A percentile compares a stretch with the other conserved stretches of the same genome.
phyloP scores from a whole-genome alignment of 2,888 invertebrate species.

The Hemaris fuciformis region DNA sequence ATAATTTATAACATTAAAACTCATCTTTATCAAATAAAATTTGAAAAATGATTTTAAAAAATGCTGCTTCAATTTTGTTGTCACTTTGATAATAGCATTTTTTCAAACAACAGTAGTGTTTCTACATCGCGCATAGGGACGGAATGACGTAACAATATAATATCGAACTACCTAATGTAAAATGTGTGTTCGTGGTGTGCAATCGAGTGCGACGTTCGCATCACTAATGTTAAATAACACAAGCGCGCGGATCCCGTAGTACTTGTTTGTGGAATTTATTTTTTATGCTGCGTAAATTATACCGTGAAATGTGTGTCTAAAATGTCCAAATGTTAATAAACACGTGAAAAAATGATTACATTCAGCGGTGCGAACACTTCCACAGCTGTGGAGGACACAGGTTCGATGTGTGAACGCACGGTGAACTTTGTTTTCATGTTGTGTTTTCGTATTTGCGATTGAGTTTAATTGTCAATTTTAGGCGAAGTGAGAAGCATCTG shows the following conservation, averaged over 20 bases:
- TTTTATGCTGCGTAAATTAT: conserved; percentile 51
- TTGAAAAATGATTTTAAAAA: too few species aligned
- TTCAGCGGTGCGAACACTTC: conserved; percentile 69
- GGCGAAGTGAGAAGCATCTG: conserved; percentile 78
- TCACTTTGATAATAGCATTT: too few species aligned
- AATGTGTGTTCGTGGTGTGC: background rate
- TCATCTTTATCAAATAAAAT: too few species aligned
- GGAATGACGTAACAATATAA: background rate
- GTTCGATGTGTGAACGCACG: conserved; percentile 37
- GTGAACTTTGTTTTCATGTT: conserved; percentile 48
- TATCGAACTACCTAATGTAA: background rate
- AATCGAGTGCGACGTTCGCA: conserved; percentile 27
- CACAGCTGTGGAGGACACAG: conserved; percentile 69
- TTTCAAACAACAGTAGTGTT: background rate
- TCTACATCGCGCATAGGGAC: background rate
- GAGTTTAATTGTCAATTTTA: conserved; percentile 37
- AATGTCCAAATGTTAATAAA: conserved; percentile 66
- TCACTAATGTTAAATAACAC: conserved; percentile 74
- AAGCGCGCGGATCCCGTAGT: conserved; percentile 39
- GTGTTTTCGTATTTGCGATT: conserved; percentile 35
- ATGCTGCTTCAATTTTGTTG: too few species aligned
- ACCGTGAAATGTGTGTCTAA: conserved; percentile 51
- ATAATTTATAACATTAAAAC: too few species aligned
- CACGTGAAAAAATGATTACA: conserved; percentile 72
- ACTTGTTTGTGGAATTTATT: conserved; percentile 56